Percentiles rank a stretch among this genome's conserved stretches.
Evolutionary conservation across 2,888 invertebrate genomes (phyloP).

Genomic region (Malacosoma neustria): DNA sequence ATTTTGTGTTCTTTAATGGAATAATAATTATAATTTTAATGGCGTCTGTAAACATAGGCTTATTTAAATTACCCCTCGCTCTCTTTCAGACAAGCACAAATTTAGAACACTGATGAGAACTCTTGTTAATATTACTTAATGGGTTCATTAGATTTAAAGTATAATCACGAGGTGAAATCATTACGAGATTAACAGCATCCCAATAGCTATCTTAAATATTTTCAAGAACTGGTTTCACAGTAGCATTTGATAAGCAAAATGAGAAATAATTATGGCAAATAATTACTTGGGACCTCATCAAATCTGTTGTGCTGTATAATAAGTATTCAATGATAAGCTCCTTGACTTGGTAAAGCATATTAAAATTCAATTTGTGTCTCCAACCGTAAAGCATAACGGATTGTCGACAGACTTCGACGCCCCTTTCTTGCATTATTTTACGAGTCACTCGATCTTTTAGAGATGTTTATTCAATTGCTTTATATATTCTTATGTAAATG

Average conservation of each 20-base stretch:
- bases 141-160: conserved; percentile 54
- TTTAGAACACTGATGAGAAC: conserved; percentile 40
- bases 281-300: conserved; percentile 45
- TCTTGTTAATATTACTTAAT: conserved; percentile 65
- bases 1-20: background rate
- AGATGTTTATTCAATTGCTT: conserved; percentile 28
- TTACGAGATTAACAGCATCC: conserved; percentile 22
- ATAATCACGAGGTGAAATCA: conserved; percentile 49
- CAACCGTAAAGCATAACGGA: conserved; percentile 66
- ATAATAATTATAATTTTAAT: conserved; percentile 64
- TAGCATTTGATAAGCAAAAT: background rate
- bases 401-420: conserved; percentile 61
- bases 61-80: conserved; percentile 56
- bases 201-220: conserved; percentile 6
- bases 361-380: conserved; percentile 70
- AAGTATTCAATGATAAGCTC: conserved; percentile 65
- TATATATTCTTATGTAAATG: too few species aligned
- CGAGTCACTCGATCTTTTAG: conserved; percentile 46
- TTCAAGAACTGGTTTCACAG: background rate
- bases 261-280: conserved; percentile 25
- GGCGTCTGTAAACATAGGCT: conserved; percentile 68
- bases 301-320: conserved; percentile 54
- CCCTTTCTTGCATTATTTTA: conserved; percentile 62
- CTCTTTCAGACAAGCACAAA: background rate
- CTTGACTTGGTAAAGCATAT: conserved; percentile 66